phyloP scores from a whole-genome alignment of 2,888 invertebrate genomes.

The Brenthis daphne region DNA sequence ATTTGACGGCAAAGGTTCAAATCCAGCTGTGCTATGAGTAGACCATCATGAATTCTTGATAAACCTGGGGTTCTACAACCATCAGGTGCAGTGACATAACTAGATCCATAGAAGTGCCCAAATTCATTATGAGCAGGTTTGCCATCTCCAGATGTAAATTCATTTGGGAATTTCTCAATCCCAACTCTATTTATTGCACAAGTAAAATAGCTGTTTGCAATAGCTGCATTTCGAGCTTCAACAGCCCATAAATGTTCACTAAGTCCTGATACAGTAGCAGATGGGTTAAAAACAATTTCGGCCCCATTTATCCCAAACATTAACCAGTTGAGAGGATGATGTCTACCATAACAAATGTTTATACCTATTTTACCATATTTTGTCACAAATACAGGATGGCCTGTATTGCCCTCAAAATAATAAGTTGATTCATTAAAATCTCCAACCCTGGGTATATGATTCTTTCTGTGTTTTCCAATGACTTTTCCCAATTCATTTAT shows the following conservation, averaged over 20 bases:
- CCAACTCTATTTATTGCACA: conserved; percentile 98
- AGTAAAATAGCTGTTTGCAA: conserved; percentile 97
- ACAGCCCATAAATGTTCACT: conserved; percentile 98
- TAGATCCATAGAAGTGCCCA: conserved; percentile 98
- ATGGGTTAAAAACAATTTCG: conserved; percentile 99
- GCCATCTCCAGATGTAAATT: conserved; percentile 83
- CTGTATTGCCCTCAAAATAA: conserved; percentile 97
- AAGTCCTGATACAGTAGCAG: conserved; percentile 92
- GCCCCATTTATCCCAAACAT: conserved; percentile 99
- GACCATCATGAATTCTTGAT: conserved; percentile 90
- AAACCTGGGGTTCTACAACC: conserved; percentile 94
- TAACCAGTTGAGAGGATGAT: conserved; percentile 99
- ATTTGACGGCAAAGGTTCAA: conserved; percentile 97
- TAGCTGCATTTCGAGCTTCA: conserved; percentile 97
- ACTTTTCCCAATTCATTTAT: conserved; percentile 93
- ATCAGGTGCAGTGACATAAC: conserved; percentile 97
- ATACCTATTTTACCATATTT: conserved; percentile 94
- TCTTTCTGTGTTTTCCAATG: conserved; percentile 97
- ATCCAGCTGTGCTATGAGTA: conserved; percentile 94
- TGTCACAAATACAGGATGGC: conserved; percentile 96
- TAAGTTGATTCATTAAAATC: conserved; percentile 99
- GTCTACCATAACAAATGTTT: conserved; percentile 99
- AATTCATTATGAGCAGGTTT: conserved; percentile 92
- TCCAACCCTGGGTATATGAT: conserved; percentile 98
- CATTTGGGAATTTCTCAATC: conserved; percentile 89